These are phyloP conservation scores for Cosmia trapezina DNA, from an alignment of 2,888 invertebrate species.

Conservation along the genomic window DNA sequence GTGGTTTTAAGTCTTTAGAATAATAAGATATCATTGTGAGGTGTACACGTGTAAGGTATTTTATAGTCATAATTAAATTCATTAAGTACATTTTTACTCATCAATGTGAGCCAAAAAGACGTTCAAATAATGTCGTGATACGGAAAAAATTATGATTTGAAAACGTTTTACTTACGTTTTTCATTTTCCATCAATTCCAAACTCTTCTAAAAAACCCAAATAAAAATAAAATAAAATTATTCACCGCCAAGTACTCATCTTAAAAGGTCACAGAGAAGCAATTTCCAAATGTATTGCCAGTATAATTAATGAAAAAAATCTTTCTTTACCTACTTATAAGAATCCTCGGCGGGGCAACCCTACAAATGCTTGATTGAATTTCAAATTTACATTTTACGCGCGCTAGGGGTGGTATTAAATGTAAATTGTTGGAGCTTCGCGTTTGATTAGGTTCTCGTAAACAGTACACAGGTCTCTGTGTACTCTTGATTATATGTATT, in stretches of 20 bases:
- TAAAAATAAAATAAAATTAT: not conserved
- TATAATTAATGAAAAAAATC: constrained; percentile 29
- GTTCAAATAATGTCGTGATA: not conserved
- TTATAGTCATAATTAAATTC: too few species aligned
- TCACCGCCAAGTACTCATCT: constrained; percentile 3
- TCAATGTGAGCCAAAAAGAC: not conserved
- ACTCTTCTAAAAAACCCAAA: not conserved
- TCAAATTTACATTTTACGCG: constrained; percentile 59
- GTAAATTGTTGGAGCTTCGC: constrained; percentile 48
- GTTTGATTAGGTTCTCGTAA: constrained; percentile 50
- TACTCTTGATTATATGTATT: constrained; percentile 21
- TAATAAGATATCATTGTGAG: not conserved
- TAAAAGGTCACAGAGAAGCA: constrained; percentile 25
- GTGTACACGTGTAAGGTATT: too few species aligned
- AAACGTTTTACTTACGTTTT: not conserved
- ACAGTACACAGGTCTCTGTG: constrained; percentile 16
- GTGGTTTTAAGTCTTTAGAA: too few species aligned
- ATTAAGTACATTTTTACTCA: not conserved
- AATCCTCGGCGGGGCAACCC: constrained; percentile 39
- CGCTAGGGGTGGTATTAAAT: constrained; percentile 51
- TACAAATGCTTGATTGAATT: constrained; percentile 61
- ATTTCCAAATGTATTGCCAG: constrained; percentile 14
- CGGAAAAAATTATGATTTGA: not conserved
- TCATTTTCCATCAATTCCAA: not conserved
- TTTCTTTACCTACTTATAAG: constrained; percentile 7